Evolutionary conservation across 2,113 vertebrate species (phyloP).

Genomic region (Megaceryle torquata): DNA sequence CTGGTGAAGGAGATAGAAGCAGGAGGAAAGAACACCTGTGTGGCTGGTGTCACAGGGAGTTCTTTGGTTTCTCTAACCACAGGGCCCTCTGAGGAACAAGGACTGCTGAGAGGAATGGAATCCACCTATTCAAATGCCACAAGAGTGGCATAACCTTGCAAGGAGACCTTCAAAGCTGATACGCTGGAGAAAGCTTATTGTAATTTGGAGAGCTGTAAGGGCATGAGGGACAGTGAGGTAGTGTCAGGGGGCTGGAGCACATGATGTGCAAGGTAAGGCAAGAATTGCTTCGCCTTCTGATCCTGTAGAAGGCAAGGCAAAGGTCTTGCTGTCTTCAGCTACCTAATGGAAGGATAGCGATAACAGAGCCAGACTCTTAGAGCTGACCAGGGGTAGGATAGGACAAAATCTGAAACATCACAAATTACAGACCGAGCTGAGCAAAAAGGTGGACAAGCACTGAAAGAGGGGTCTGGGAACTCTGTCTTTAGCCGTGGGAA

Average conservation of each 20-base stretch:
- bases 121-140: not conserved
- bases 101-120: not conserved
- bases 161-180: not conserved
- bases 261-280: not conserved
- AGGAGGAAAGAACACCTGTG: not conserved
- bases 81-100: not conserved
- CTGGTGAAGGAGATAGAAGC: not conserved
- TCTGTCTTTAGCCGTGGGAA: not conserved
- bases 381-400: not conserved
- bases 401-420: not conserved
- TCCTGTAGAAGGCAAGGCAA: not conserved
- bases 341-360: not conserved
- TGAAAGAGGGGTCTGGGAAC: not conserved
- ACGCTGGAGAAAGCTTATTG: accelerated
- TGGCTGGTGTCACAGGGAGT: not conserved
- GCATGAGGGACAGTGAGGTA: not conserved
- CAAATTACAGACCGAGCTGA: not conserved
- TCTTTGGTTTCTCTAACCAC: not conserved
- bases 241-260: not conserved
- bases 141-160: not conserved
- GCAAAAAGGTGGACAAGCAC: not conserved
- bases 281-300: not conserved
- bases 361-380: not conserved
- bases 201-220: not conserved
- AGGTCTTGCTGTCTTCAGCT: not conserved